Conservation (phyloP, 2,888 invertebrate species). For the Phaedon cochleariae region DNA sequence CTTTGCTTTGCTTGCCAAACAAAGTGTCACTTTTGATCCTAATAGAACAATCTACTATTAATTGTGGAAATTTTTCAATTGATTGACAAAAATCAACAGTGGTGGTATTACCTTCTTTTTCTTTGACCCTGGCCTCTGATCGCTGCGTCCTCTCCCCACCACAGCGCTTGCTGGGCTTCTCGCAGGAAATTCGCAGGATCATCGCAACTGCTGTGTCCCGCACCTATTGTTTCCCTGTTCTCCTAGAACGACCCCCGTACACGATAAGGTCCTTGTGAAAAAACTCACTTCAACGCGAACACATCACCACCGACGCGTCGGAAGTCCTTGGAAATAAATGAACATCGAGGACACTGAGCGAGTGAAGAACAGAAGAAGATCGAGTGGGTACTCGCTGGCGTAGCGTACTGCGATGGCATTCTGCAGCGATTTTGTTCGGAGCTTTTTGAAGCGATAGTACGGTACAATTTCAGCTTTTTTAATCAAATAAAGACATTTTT, state of each 20-base stretch:
- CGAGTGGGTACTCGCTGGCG: neutral
- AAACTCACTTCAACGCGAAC: no score
- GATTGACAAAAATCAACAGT: no score
- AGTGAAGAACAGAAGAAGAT: neutral
- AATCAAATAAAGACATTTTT: no score
- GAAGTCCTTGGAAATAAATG: no score
- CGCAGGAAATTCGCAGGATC: constrained; percentile 56
- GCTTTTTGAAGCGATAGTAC: constrained; percentile 9
- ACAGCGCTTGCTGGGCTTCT: constrained; percentile 59
- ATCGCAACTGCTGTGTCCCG: constrained; percentile 66
- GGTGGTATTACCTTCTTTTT: constrained; percentile 63
- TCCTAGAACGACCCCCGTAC: neutral
- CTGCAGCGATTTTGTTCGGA: neutral
- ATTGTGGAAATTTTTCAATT: no score
- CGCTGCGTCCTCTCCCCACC: constrained; percentile 62
- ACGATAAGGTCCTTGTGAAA: no score
- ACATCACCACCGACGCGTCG: no score
- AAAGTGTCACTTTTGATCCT: no score
- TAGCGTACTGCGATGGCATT: constrained; percentile 2
- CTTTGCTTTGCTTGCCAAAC: no score
- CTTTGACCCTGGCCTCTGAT: constrained; percentile 65
- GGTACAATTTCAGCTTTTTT: neutral
- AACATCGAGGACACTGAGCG: neutral
- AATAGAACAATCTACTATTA: no score
- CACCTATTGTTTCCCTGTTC: constrained; percentile 64